phyloP scores from a whole-genome alignment of 2,797 vertebrate genomes.

The Neosilurus hyrtlii region DNA sequence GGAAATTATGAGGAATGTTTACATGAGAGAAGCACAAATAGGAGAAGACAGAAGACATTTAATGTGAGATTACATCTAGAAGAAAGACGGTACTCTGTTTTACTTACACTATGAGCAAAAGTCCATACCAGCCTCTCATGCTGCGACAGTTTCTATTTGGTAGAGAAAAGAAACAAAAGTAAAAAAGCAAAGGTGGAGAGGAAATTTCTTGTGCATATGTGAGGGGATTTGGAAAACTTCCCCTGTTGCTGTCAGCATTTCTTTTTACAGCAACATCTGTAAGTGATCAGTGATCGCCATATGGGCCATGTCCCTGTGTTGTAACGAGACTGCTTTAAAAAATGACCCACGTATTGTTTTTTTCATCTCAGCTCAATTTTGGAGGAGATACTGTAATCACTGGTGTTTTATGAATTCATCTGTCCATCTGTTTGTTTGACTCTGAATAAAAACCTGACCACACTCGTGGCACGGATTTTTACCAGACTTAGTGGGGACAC shows the following conservation, averaged over 20 bases:
- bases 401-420: too few species aligned
- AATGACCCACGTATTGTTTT: too few species aligned
- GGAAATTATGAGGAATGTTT: not conserved
- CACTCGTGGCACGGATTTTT: too few species aligned
- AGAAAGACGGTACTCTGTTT: not conserved
- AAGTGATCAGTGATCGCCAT: not conserved
- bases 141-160: constrained; percentile 14
- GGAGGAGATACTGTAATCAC: too few species aligned
- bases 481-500: too few species aligned
- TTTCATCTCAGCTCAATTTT: too few species aligned
- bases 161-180: constrained; percentile 28
- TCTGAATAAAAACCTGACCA: too few species aligned
- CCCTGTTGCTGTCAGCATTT: not conserved
- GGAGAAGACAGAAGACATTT: constrained; percentile 17
- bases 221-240: constrained; percentile 13
- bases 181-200: not conserved
- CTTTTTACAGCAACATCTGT: not conserved
- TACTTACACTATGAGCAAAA: not conserved
- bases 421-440: too few species aligned
- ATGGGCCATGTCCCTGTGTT: too few species aligned
- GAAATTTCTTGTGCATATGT: constrained; percentile 42
- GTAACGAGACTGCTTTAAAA: too few species aligned
- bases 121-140: not conserved
- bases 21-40: not conserved
- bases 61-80: not conserved